phyloP scores from a whole-genome alignment of 1,140 invertebrate genomes.

The Platorchestia sp. region DNA sequence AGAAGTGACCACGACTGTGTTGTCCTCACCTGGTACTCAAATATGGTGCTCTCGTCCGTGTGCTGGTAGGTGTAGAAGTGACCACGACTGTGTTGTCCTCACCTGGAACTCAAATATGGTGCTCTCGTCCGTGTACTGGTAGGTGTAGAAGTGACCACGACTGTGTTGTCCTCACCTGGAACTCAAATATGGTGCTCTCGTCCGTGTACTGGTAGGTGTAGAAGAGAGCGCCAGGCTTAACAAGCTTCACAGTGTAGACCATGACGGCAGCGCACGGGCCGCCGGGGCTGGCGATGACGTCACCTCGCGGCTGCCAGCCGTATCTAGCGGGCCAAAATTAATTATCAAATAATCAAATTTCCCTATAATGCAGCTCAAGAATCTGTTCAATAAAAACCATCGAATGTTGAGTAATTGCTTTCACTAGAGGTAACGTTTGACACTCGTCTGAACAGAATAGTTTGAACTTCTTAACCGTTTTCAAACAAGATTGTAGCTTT shows the following conservation, averaged over 20 bases:
- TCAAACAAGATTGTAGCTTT: neutral
- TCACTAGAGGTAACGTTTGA: neutral
- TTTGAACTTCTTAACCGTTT: neutral
- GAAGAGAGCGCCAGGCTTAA: slow-evolving; percentile 73
- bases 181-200: slow-evolving; percentile 74
- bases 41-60: no score
- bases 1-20: neutral
- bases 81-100: slow-evolving; percentile 59
- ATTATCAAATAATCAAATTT: neutral
- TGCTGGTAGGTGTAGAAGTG: neutral
- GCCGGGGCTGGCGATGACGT: slow-evolving; percentile 71
- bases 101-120: slow-evolving; percentile 75
- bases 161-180: slow-evolving; percentile 70
- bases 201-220: slow-evolving; percentile 75
- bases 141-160: neutral
- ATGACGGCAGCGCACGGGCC: slow-evolving; percentile 73
- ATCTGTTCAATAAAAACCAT: neutral
- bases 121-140: slow-evolving; percentile 67
- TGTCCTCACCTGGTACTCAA: no score
- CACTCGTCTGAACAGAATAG: neutral
- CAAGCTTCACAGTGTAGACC: slow-evolving; percentile 74
- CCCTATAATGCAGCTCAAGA: neutral
- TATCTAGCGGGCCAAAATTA: slow-evolving; percentile 68
- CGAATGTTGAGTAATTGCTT: neutral
- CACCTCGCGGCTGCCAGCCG: slow-evolving; percentile 72